Base-by-base conservation (phyloP, 1,140 invertebrate species). In the Lethrus apterus region DNA sequence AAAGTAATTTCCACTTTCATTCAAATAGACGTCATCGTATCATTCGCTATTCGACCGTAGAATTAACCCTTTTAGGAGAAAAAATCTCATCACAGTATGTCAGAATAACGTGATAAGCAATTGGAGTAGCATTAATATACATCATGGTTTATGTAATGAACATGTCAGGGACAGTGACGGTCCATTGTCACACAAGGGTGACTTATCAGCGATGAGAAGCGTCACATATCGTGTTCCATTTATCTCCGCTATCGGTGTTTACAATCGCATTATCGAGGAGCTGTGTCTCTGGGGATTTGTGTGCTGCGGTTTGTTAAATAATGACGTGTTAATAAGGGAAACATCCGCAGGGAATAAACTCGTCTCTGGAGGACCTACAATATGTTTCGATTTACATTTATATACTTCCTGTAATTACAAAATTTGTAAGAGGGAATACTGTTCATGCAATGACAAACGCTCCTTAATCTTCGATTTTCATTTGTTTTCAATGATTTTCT, bases 231-330 rank as follows among this genome's bases (percentile, higher is more conserved):
- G 29, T 18, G 35, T 33, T 36, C 45, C 45, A 47, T 47, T 47
- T 47, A 47, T 47, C 45, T 47, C 35, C 24, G 45, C 20, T 47
- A 47, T 47, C 45, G 30, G 45, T 41, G 36, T 41, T 47, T 41
- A 47, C 31, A 26, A 47, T 47, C 45, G 30, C 36, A 47, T 47
- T 47, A 47, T 36, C 20, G 18, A 17, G 23, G 26, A 47, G 34
- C n/a, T 21, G 13, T 40, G 21, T 30, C 18, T 41, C 45, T 47
- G 11, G 11, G 18, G 45, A 47, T 36, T 30, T 23, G 20, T 29
- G 17, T 47, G 18, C 23, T 41, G 45, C 44, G 44, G 40, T 33
- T 34, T 21, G 44, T 23, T 29, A 36, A 46, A 36, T 46, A 46
- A 46, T 46, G 33, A 26, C 13, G 29, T 26, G 18, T 19, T 29